These are phyloP conservation scores for Antennarius striatus DNA, from an alignment of 2,113 vertebrate species.

Conservation along the genomic window DNA sequence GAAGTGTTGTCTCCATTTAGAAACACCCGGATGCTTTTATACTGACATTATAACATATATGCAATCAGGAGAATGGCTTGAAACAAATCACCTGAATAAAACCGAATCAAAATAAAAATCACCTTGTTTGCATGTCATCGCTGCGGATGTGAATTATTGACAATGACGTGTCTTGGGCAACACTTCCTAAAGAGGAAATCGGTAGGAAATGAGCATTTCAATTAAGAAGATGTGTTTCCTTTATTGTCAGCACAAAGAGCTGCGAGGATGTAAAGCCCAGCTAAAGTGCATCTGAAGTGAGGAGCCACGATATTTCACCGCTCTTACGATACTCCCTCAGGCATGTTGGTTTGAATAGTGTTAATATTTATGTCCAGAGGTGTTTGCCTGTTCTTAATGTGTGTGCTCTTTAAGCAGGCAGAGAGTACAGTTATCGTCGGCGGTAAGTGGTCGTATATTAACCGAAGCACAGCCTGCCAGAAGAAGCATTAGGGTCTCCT, in stretches of 20 bases:
- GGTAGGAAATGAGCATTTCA: slow-evolving; percentile 50
- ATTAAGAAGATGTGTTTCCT: slow-evolving; percentile 69
- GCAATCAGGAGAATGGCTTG: too few species aligned
- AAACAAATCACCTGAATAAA: too few species aligned
- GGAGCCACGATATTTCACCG: slow-evolving; percentile 42
- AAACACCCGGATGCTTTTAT: background rate
- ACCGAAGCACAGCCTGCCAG: slow-evolving; percentile 55
- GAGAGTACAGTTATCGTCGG: slow-evolving; percentile 51
- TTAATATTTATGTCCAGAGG: slow-evolving; percentile 77
- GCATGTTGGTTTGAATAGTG: slow-evolving; percentile 58
- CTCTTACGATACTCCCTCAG: slow-evolving; percentile 41
- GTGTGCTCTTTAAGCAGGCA: slow-evolving; percentile 6
- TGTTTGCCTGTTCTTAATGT: slow-evolving; percentile 69
- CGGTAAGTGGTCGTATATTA: slow-evolving; percentile 65
- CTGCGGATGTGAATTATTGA: background rate
- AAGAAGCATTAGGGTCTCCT: slow-evolving; percentile 70
- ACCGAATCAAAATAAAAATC: slow-evolving; percentile 8
- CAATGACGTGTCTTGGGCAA: slow-evolving; percentile 12
- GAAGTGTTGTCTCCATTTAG: slow-evolving; percentile 24
- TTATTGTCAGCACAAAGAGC: slow-evolving; percentile 73
- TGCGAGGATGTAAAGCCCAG: slow-evolving; percentile 26
- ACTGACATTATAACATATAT: too few species aligned
- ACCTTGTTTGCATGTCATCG: background rate
- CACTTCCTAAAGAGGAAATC: slow-evolving; percentile 40
- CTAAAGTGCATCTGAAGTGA: slow-evolving; percentile 52